Evolutionary conservation across 2,797 vertebrate species (phyloP).

Genomic region (Discoglossus pictus): DNA sequence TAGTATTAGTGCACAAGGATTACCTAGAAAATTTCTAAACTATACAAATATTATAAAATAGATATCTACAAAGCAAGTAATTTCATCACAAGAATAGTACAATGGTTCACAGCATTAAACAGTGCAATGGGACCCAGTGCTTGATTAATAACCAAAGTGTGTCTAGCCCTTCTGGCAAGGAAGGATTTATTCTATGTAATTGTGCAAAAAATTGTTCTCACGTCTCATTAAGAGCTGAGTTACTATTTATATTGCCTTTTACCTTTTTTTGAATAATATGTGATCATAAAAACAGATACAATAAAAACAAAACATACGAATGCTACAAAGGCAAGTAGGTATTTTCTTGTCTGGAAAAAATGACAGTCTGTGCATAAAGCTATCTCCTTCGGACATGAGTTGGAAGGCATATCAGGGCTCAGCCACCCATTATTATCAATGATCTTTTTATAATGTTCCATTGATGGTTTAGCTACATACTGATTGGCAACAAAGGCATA

Average conservation of each 20-base stretch:
- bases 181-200: constrained; percentile 1
- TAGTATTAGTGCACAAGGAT: too few species aligned
- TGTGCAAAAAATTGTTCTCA: constrained; percentile 46
- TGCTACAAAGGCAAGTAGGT: constrained; percentile 81
- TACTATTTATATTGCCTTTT: constrained; percentile 69
- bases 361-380: constrained; percentile 68
- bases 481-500: constrained; percentile 81
- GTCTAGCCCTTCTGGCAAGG: background rate
- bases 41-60: too few species aligned
- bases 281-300: constrained; percentile 79
- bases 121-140: constrained; percentile 38
- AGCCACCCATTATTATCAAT: constrained; percentile 87
- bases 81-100: constrained; percentile 25
- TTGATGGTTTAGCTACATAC: constrained; percentile 82
- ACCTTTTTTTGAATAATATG: constrained; percentile 81
- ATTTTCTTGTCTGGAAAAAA: constrained; percentile 71
- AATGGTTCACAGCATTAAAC: constrained; percentile 44
- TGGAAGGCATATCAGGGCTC: constrained; percentile 55
- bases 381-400: constrained; percentile 69
- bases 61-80: constrained; percentile 43
- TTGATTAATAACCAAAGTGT: constrained; percentile 45
- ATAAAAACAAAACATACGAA: constrained; percentile 80
- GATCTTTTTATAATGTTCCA: constrained; percentile 84
- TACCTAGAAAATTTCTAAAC: too few species aligned
- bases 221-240: constrained; percentile 46